Base-by-base conservation (phyloP, 2,797 vertebrate genomes). In the Pantherophis vulpinus region DNA sequence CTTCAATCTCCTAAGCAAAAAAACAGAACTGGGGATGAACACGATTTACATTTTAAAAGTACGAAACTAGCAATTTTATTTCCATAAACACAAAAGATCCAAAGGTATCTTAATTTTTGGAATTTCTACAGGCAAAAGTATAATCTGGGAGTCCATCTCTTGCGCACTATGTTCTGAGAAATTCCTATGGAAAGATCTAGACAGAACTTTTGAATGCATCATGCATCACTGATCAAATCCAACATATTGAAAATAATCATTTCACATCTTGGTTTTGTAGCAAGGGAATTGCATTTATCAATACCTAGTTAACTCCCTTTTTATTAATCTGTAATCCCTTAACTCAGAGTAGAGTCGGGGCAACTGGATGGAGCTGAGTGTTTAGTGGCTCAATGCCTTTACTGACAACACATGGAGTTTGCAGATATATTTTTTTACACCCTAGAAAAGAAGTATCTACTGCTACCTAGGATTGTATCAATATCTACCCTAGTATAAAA, bases 1-100 rank as follows among this genome's bases (percentile, higher is more conserved):
- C 99, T 95, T 99, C 99, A 47, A 99, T 99, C 97, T 99, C 99
- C 99, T 99, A 51, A 86, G 37, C 27, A 4, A 94, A 20, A 51
- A 23, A 88, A 93, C 20, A 94, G 54, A 91, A 42, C 23, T 42
- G n/a, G 2, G 56, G 25, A 60, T 91, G 6, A 89, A 91, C 4
- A n/a, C 3, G 12, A 32, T 42, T 60, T 89, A 37, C 13, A 51
- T 91, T 88, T 88, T n/a, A 89, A 89, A 27, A 23, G 14, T 89
- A 51, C 14, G 4, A 47, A 55, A 3, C 29, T 56, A 88, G 23
- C 37, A 13, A 63, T 37, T 61, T 6, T 13, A 79, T 18, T 92
- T n/a, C 87, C 25, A 16, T 16, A 54, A 27, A 8, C 37, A 74
- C 16, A 7, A 70, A 83, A 54, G 20, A 83, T 25, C 37, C 37